Base-by-base conservation (phyloP, 2,888 invertebrate species). In the Leptinotarsa peninsularis region DNA sequence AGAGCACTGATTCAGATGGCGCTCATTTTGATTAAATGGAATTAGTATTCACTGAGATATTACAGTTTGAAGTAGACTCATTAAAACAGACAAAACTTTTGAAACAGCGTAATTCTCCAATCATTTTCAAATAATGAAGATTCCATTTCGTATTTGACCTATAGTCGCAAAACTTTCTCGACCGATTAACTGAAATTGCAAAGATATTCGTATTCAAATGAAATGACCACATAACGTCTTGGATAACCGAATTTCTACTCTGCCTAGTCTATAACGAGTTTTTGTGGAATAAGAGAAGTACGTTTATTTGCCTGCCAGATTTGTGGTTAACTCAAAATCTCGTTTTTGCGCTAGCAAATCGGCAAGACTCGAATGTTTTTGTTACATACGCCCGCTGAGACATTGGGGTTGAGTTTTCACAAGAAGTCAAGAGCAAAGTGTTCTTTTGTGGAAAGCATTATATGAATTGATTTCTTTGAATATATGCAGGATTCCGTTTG, bases 281-380 rank as follows among this genome's bases (percentile, higher is more conserved):
- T 58, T 58, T 58, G 58, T 58, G 21, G 58, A 58, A 58, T 4
- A 21, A 27, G 58, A 27, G 58, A 23, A 58, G 58, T 58, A 58
- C 58, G 58, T 58, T 23, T 23, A 58, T 58, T 58, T 58, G 58
- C 58, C 58, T 23, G 58, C 58, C 58, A 58, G 58, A 58, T 58
- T 58, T 58, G 58, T 58, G 58, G 58, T 58, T 58, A 58, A 58
- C 58, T 23, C 58, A 58, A 58, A 58, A 58, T 15, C 23, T 52
- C 58, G 21, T 58, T 58, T 58, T 58, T 58, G 58, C 14, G 15
- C 23, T 15, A 15, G 58, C 27, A 58, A 21, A 23, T 23, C 58
- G 58, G 15, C 15, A 23, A 23, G 23, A 58, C 23, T 23, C 58
- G 58, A 58, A 21, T 18, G 23, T 58, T 58, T 58, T 58, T 58